Evolutionary conservation across 1,140 invertebrate genomes (phyloP).

Genomic region (Zophobas morio): DNA sequence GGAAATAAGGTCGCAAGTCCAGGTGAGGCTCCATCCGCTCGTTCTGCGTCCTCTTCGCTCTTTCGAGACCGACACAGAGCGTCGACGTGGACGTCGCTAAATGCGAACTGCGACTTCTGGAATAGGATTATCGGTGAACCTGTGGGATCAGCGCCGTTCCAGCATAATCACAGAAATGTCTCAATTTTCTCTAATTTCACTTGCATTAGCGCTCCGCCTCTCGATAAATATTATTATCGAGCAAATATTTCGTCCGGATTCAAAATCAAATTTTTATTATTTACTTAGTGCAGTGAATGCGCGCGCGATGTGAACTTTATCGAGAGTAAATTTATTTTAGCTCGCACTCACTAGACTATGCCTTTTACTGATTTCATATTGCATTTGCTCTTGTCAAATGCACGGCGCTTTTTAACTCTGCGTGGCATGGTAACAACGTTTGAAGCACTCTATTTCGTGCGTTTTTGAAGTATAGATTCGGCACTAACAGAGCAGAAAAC

Average conservation of each 20-base stretch:
- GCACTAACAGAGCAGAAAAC: background rate
- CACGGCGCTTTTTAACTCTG: slow-evolving; percentile 25
- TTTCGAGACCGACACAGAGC: background rate
- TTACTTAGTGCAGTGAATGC: slow-evolving; percentile 40
- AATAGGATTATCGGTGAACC: slow-evolving; percentile 43
- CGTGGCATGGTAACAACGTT: slow-evolving; percentile 8
- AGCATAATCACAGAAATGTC: slow-evolving; percentile 34
- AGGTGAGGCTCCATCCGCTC: slow-evolving; percentile 33
- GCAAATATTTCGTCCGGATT: slow-evolving; percentile 26
- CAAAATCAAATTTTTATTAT: slow-evolving; percentile 45
- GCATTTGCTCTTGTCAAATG: slow-evolving; percentile 41
- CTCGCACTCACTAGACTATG: slow-evolving; percentile 40
- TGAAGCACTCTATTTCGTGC: background rate
- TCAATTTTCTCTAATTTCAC: slow-evolving; percentile 26
- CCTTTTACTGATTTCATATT: slow-evolving; percentile 46
- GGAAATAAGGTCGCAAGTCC: slow-evolving; percentile 56
- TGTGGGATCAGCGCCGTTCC: slow-evolving; percentile 22
- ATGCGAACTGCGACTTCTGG: slow-evolving; percentile 3
- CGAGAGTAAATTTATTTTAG: slow-evolving; percentile 42
- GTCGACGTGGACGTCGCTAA: background rate
- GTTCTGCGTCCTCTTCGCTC: background rate
- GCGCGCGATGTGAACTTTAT: slow-evolving; percentile 21
- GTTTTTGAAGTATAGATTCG: background rate
- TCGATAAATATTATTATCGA: slow-evolving; percentile 36
- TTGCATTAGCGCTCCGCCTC: slow-evolving; percentile 12